A percentile compares a stretch with the other conserved stretches of the same genome.
phyloP scores from a whole-genome alignment of 2,888 invertebrate genomes.

The Drosophila anomelani region DNA sequence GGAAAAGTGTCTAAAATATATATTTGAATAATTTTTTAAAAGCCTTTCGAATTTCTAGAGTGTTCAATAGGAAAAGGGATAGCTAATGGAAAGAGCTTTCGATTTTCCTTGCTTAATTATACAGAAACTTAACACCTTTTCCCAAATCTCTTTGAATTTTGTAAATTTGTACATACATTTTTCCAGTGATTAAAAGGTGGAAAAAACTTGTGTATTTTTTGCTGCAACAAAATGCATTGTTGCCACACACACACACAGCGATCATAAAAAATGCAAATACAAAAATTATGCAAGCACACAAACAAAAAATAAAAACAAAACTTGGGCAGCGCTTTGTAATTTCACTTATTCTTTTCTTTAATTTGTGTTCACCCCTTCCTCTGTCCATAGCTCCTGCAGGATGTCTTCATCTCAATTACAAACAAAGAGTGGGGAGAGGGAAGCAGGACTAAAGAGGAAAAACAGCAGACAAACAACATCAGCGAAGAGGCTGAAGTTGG shows the following conservation, averaged over 20 bases:
- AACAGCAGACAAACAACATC: conserved; percentile 51
- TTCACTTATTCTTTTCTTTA: conserved; percentile 63
- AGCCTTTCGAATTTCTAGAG: too few relatives aligned
- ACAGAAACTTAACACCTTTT: background rate
- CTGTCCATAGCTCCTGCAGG: conserved; percentile 1
- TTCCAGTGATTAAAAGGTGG: conserved; percentile 10
- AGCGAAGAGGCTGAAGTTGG: conserved; percentile 40
- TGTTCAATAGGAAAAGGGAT: too few relatives aligned
- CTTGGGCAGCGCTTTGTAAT: conserved; percentile 52
- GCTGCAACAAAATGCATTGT: conserved; percentile 1
- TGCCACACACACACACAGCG: background rate
- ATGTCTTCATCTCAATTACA: conserved; percentile 70
- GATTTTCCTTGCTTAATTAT: background rate
- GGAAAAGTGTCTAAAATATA: too few relatives aligned
- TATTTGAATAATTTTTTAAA: too few relatives aligned
- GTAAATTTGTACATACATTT: background rate
- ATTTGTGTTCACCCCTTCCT: conserved; percentile 44
- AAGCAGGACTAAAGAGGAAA: conserved; percentile 15
- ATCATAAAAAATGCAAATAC: conserved; percentile 36
- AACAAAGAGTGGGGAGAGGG: conserved; percentile 60
- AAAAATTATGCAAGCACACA: conserved; percentile 53
- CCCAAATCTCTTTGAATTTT: too few relatives aligned
- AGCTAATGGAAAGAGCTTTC: too few relatives aligned
- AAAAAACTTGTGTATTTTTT: background rate
- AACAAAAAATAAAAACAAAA: conserved; percentile 5